Evolutionary conservation across 2,888 invertebrate genomes (phyloP).

Genomic region (Morpho helenor): DNA sequence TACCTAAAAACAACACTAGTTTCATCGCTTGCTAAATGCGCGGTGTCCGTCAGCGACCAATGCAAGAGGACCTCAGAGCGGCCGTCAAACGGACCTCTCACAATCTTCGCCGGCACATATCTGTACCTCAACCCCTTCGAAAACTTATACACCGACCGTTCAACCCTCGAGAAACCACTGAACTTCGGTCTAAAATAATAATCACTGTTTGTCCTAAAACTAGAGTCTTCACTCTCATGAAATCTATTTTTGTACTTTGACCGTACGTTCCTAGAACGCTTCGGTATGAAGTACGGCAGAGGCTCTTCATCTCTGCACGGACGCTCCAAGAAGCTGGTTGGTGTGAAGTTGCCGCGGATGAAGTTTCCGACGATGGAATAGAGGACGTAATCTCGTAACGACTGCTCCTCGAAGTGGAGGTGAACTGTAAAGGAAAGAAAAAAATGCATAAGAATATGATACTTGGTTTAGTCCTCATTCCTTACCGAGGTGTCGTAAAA

Average conservation of each 20-base stretch:
- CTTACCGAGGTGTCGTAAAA: too few species aligned
- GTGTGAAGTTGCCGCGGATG: constrained; percentile 68
- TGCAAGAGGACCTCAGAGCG: constrained; percentile 50
- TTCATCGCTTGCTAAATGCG: constrained; percentile 54
- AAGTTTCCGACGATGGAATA: constrained; percentile 59
- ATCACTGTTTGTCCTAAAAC: constrained; percentile 38
- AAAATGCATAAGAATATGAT: constrained; percentile 11
- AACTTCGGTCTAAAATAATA: constrained; percentile 63
- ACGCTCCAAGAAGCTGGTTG: constrained; percentile 52
- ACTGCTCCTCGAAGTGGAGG: constrained; percentile 50
- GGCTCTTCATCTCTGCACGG: constrained; percentile 55
- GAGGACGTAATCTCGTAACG: constrained; percentile 61
- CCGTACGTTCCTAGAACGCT: constrained; percentile 46
- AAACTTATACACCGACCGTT: constrained; percentile 42
- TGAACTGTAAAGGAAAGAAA: constrained; percentile 55
- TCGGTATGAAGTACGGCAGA: constrained; percentile 60
- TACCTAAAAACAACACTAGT: constrained; percentile 73
- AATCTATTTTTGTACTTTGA: constrained; percentile 47
- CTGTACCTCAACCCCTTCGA: constrained; percentile 36
- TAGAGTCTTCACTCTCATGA: constrained; percentile 22
- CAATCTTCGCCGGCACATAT: constrained; percentile 54
- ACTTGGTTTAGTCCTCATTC: too few species aligned
- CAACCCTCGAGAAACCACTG: constrained; percentile 37
- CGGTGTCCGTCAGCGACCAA: constrained; percentile 60
- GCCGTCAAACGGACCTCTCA: constrained; percentile 54